phyloP scores from a whole-genome alignment of 2,888 invertebrate species.

The Acanthosepion esculentum region DNA sequence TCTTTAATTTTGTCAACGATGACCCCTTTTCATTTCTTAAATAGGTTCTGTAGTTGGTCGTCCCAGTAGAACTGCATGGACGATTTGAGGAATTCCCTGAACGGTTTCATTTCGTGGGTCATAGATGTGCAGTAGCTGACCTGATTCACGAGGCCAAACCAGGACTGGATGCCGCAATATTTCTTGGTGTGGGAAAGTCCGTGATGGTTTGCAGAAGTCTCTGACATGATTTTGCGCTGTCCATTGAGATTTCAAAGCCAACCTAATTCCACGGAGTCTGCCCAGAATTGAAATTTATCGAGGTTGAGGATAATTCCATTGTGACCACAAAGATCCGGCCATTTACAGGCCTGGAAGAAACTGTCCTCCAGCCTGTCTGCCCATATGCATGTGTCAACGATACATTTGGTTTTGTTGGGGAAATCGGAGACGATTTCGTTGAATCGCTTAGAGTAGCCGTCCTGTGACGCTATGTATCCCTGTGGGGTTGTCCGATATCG shows the following conservation, averaged over 20 bases:
- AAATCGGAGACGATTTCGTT: constrained; percentile 40
- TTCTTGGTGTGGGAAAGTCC: neutral
- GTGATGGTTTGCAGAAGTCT: neutral
- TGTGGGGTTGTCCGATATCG: too few species aligned
- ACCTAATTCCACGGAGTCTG: too few species aligned
- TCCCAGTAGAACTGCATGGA: too few species aligned
- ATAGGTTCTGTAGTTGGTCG: neutral
- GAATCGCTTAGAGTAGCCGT: neutral
- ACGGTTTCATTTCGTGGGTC: too few species aligned
- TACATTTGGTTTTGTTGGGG: constrained; percentile 53
- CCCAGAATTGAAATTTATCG: too few species aligned
- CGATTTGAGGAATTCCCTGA: too few species aligned
- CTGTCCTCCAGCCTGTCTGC: constrained; percentile 49
- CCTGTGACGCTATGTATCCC: too few species aligned
- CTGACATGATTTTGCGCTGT: too few species aligned
- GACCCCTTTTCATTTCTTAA: neutral
- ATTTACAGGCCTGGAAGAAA: constrained; percentile 51
- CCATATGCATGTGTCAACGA: constrained; percentile 54
- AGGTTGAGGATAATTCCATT: too few species aligned
- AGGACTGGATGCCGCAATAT: neutral
- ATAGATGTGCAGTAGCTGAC: too few species aligned
- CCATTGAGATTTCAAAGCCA: too few species aligned
- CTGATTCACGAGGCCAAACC: neutral
- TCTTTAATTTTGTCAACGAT: neutral
- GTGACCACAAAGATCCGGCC: too few species aligned